phyloP scores from a whole-genome alignment of 2,888 invertebrate genomes.

The Nemotelus nigrinus region DNA sequence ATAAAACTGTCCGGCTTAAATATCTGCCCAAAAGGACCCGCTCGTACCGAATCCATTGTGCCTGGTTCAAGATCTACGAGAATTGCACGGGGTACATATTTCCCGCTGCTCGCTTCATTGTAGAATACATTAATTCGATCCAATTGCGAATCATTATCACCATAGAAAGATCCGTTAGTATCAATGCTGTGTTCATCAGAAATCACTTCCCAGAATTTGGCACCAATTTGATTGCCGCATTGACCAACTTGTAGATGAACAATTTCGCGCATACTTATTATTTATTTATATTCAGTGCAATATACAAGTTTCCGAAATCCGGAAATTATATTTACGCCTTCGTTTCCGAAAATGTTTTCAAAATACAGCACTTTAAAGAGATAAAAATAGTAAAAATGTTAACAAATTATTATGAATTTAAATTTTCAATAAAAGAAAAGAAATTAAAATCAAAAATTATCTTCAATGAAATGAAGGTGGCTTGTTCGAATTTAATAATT shows the following conservation, averaged over 20 bases:
- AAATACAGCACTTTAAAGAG: no score
- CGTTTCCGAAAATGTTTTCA: no score
- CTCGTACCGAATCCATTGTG: slow-evolving; percentile 95
- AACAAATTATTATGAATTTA: no score
- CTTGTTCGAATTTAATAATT: no score
- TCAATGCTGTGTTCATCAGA: slow-evolving; percentile 91
- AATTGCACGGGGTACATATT: slow-evolving; percentile 95
- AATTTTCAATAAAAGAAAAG: no score
- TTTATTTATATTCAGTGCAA: no score
- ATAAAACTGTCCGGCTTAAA: slow-evolving; percentile 93
- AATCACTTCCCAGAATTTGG: slow-evolving; percentile 97
- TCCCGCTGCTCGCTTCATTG: slow-evolving; percentile 93
- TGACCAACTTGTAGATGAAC: slow-evolving; percentile 95
- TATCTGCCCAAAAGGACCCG: slow-evolving; percentile 88
- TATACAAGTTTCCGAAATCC: no score
- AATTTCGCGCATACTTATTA: slow-evolving; percentile 89
- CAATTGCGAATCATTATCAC: slow-evolving; percentile 91
- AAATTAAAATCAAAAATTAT: no score
- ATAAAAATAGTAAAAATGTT: no score
- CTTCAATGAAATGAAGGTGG: no score
- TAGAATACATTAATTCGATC: slow-evolving; percentile 97
- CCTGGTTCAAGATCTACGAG: slow-evolving; percentile 96
- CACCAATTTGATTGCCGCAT: slow-evolving; percentile 96
- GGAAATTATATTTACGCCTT: no score
- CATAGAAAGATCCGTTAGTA: slow-evolving; percentile 88